phyloP scores from a whole-genome alignment of 2,797 vertebrate genomes.

The Taeniopygia guttata region DNA sequence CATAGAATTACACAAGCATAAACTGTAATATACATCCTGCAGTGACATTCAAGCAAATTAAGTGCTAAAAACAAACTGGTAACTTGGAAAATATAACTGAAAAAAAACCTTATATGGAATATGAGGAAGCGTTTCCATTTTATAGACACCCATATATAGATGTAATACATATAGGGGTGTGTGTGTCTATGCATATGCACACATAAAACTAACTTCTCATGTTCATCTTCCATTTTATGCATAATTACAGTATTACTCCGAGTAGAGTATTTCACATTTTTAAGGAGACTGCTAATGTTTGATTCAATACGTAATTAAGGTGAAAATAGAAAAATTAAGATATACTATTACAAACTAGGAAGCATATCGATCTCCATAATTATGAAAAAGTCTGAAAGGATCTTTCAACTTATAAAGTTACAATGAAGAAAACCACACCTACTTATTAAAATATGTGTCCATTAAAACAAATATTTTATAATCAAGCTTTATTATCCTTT shows the following conservation, averaged over 20 bases:
- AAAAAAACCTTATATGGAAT: neutral
- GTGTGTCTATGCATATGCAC: fast-evolving
- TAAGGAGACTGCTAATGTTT: neutral
- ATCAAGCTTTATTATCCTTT: neutral
- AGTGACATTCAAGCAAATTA: neutral
- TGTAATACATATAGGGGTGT: fast-evolving
- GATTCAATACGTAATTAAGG: neutral
- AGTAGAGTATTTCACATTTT: neutral
- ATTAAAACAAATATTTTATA: neutral
- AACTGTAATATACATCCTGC: neutral
- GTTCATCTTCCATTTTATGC: neutral
- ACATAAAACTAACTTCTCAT: neutral
- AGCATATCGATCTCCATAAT: neutral
- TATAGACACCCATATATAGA: neutral
- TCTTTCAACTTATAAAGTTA: neutral
- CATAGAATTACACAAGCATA: neutral
- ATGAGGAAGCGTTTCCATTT: neutral
- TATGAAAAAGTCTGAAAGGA: neutral
- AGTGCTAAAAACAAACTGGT: neutral
- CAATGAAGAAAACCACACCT: neutral
- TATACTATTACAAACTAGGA: neutral
- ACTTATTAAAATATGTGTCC: neutral
- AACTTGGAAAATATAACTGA: neutral
- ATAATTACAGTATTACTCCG: neutral
- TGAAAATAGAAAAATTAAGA: neutral